phyloP scores from a whole-genome alignment of 2,888 invertebrate species.

The Octodonta nipae region DNA sequence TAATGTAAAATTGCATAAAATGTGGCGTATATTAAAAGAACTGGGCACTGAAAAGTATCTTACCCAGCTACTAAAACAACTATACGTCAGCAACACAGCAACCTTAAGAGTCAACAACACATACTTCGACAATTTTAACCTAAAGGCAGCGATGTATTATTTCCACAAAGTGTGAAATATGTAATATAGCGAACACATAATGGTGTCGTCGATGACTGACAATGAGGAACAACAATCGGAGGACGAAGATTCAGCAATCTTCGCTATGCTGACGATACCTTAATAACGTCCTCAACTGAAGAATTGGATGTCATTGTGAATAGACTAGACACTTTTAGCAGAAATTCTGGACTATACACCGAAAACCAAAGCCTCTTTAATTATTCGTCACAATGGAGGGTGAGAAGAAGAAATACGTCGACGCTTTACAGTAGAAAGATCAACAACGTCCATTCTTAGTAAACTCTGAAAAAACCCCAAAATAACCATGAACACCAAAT shows the following conservation, averaged over 20 bases:
- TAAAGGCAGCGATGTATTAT: constrained; percentile 1
- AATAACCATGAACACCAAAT: not conserved
- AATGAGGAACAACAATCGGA: constrained; percentile 1
- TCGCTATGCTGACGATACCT: constrained; percentile 1
- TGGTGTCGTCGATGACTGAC: not conserved
- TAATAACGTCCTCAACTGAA: not conserved
- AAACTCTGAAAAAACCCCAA: not conserved
- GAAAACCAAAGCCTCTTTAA: not conserved
- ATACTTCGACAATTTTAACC: not conserved
- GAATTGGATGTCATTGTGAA: not conserved
- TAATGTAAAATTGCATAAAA: constrained; percentile 1
- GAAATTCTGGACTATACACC: not conserved
- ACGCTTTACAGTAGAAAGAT: not conserved
- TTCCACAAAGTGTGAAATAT: not conserved
- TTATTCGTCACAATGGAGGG: not conserved
- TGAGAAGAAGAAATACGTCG: constrained; percentile 1
- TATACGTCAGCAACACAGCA: constrained; percentile 1
- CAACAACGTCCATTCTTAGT: no score
- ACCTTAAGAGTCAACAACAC: not conserved
- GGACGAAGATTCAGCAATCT: constrained; percentile 1
- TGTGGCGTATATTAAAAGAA: not conserved
- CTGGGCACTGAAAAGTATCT: not conserved
- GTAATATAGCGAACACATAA: not conserved
- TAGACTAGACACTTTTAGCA: not conserved
- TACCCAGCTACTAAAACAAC: not conserved